Conservation (phyloP, 2,888 invertebrate species). For the Drosophila recens region DNA sequence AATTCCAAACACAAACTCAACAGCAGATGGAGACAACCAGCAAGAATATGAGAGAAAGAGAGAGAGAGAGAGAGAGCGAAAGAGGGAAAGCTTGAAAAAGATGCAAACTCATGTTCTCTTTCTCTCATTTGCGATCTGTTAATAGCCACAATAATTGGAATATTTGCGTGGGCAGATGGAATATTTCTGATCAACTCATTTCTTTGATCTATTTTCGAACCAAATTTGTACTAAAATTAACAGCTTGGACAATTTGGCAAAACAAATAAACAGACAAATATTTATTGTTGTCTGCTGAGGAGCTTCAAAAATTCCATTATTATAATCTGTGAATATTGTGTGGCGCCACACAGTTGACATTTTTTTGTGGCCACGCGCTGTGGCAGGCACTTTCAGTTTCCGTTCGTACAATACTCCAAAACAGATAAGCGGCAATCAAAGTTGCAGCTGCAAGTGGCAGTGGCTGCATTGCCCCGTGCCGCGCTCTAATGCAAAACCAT, state of each 20-base stretch:
- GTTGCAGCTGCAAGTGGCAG: slow-evolving; percentile 22
- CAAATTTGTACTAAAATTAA: slow-evolving; percentile 66
- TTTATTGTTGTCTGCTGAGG: slow-evolving; percentile 26
- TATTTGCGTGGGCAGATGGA: slow-evolving; percentile 61
- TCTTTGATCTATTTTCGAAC: slow-evolving; percentile 52
- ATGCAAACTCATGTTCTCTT: slow-evolving; percentile 29
- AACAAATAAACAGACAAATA: slow-evolving; percentile 38
- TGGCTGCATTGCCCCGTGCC: slow-evolving; percentile 18
- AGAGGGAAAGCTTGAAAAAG: slow-evolving; percentile 7
- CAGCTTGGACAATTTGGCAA: slow-evolving; percentile 56
- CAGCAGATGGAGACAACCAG: neutral
- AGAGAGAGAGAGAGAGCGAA: neutral
- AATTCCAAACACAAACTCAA: slow-evolving; percentile 35
- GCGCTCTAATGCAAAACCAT: slow-evolving; percentile 79
- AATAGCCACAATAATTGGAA: slow-evolving; percentile 66
- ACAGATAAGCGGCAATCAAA: slow-evolving; percentile 49
- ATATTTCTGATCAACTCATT: slow-evolving; percentile 58
- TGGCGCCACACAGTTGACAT: slow-evolving; percentile 59
- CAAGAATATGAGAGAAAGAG: neutral
- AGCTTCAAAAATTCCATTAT: slow-evolving; percentile 48
- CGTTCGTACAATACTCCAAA: slow-evolving; percentile 9
- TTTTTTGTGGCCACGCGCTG: slow-evolving; percentile 25
- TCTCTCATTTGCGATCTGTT: slow-evolving; percentile 41
- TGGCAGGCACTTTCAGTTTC: slow-evolving; percentile 50
- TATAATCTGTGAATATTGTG: slow-evolving; percentile 27